Conservation (phyloP, 2,888 invertebrate species). For the Abrostola tripartita region DNA sequence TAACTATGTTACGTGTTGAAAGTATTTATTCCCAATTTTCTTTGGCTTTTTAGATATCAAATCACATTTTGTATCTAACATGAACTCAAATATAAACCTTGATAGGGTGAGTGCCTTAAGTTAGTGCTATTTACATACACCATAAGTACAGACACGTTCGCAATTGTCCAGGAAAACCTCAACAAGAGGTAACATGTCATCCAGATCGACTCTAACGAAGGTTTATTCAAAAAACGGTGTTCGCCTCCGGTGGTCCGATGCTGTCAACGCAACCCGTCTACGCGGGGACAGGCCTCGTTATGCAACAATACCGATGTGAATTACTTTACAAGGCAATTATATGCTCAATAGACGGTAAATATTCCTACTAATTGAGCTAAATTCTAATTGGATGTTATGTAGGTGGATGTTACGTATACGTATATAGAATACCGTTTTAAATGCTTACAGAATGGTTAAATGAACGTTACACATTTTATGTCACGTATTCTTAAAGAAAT, state of each 20-base stretch:
- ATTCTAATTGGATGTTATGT: conserved; percentile 29
- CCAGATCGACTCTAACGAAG: conserved; percentile 78
- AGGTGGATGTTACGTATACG: conserved; percentile 10
- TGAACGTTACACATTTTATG: conserved; percentile 16
- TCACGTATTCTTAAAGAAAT: conserved; percentile 36
- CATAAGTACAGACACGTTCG: conserved; percentile 43
- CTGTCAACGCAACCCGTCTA: conserved; percentile 64
- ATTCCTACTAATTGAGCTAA: conserved; percentile 37
- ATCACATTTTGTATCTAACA: not conserved
- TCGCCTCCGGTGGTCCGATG: conserved; percentile 80
- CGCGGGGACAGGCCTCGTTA: conserved; percentile 62
- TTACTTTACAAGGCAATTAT: conserved; percentile 62
- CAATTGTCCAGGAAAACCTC: conserved; percentile 59
- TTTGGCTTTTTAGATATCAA: conserved; percentile 9
- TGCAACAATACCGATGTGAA: conserved; percentile 65
- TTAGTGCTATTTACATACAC: conserved; percentile 40
- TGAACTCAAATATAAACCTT: not conserved
- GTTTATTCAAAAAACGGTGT: conserved; percentile 78
- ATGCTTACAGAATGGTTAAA: conserved; percentile 10
- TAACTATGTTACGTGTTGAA: conserved; percentile 53
- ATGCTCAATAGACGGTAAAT: conserved; percentile 37
- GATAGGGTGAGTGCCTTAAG: not conserved
- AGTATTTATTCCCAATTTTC: conserved; percentile 31
- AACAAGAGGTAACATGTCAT: conserved; percentile 69
- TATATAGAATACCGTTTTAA: not conserved